Conservation (phyloP, 1,140 invertebrate genomes). For the Drosophila ogumai region DNA sequence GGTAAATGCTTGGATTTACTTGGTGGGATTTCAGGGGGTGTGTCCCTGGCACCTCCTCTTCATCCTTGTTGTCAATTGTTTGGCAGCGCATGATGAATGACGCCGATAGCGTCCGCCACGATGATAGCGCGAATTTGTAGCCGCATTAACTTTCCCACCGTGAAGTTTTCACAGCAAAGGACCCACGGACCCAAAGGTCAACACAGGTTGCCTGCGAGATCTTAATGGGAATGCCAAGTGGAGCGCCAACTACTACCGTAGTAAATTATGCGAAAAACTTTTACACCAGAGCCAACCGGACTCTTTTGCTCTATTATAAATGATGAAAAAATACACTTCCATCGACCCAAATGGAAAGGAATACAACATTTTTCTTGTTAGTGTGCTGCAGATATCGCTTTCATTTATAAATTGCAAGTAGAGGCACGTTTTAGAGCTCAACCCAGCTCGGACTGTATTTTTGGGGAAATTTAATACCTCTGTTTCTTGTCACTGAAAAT, state of each 20-base stretch:
- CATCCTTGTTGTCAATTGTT: slow-evolving; percentile 75
- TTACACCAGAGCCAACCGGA: slow-evolving; percentile 22
- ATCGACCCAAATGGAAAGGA: slow-evolving; percentile 12
- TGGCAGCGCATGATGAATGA: slow-evolving; percentile 79
- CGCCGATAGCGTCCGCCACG: slow-evolving; percentile 62
- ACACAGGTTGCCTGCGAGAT: slow-evolving; percentile 39
- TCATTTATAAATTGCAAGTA: slow-evolving; percentile 22
- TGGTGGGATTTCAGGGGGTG: slow-evolving; percentile 20
- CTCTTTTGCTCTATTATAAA: slow-evolving; percentile 7
- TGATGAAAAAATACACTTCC: slow-evolving; percentile 37
- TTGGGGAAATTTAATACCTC: not conserved
- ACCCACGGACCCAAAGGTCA: slow-evolving; percentile 26
- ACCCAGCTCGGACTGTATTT: not conserved
- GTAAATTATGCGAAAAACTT: slow-evolving; percentile 71
- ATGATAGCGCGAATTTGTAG: slow-evolving; percentile 74
- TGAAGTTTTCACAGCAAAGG: slow-evolving; percentile 40
- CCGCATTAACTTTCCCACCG: slow-evolving; percentile 66
- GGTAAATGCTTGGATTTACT: slow-evolving; percentile 63
- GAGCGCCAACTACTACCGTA: slow-evolving; percentile 40
- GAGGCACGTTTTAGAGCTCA: not conserved
- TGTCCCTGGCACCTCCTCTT: slow-evolving; percentile 2
- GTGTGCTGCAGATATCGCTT: slow-evolving; percentile 4
- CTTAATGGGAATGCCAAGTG: slow-evolving; percentile 60
- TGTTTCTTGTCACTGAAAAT: not conserved
- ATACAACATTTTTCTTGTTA: slow-evolving; percentile 12